phyloP scores from a whole-genome alignment of 2,888 invertebrate genomes.

The Patella caerulea region DNA sequence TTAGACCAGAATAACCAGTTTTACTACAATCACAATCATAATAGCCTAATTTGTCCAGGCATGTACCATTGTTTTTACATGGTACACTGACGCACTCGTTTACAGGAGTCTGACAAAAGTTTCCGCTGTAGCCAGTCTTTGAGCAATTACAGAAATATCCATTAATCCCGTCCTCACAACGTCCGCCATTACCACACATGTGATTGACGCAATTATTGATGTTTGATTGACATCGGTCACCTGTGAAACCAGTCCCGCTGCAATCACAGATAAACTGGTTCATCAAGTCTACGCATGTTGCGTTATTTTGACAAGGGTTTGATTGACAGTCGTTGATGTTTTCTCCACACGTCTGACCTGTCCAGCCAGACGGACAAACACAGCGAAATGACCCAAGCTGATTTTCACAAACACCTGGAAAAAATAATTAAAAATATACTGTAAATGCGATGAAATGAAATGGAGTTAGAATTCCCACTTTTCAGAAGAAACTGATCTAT shows the following conservation, averaged over 20 bases:
- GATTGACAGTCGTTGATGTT: constrained; percentile 51
- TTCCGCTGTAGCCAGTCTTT: constrained; percentile 54
- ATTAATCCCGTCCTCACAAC: constrained; percentile 51
- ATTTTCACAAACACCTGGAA: constrained; percentile 51
- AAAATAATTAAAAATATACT: neutral
- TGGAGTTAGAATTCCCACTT: constrained; percentile 23
- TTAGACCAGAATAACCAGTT: constrained; percentile 42
- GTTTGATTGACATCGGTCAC: constrained; percentile 43
- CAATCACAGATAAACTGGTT: constrained; percentile 51
- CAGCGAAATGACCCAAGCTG: constrained; percentile 50
- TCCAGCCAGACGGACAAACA: constrained; percentile 56
- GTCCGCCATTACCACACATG: constrained; percentile 53
- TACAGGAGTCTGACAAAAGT: constrained; percentile 35
- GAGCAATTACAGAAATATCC: constrained; percentile 53
- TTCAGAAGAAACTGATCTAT: neutral
- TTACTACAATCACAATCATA: constrained; percentile 47
- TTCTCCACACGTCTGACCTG: constrained; percentile 55
- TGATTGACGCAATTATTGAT: constrained; percentile 41
- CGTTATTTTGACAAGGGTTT: constrained; percentile 55
- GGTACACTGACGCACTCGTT: constrained; percentile 43
- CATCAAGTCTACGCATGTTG: constrained; percentile 44
- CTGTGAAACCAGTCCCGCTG: constrained; percentile 49
- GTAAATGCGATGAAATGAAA: neutral
- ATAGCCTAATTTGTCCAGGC: constrained; percentile 40
- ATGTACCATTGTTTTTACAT: constrained; percentile 52